A percentile compares a stretch with the other conserved stretches of the same genome.
Conservation (phyloP, 2,888 invertebrate genomes). For the Ethmia dodecea region DNA sequence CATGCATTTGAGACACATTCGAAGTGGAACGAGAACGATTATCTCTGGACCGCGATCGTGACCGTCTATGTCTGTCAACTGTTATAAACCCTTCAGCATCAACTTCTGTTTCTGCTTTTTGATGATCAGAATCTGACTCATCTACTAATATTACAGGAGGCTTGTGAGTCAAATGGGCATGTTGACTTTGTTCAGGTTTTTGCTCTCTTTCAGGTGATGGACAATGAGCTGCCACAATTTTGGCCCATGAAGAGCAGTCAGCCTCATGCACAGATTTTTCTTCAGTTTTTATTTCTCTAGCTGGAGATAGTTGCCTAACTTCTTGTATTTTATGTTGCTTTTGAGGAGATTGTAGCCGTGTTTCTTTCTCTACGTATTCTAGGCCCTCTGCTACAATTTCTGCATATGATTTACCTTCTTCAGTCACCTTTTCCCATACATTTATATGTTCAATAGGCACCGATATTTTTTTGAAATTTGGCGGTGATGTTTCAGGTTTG, state of each 20-base stretch:
- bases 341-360: conserved; percentile 16
- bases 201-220: conserved; percentile 46
- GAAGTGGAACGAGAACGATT: conserved; percentile 44
- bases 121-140: conserved; percentile 37
- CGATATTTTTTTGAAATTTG: conserved; percentile 11
- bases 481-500: conserved; percentile 15
- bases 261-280: conserved; percentile 13
- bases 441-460: conserved; percentile 34
- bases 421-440: conserved; percentile 68
- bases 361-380: conserved; percentile 23
- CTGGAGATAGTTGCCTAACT: conserved; percentile 8
- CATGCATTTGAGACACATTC: conserved; percentile 27
- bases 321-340: conserved; percentile 12
- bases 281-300: conserved; percentile 11
- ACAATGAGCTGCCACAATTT: conserved; percentile 53
- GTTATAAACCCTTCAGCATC: conserved; percentile 69
- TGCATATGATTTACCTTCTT: conserved; percentile 83
- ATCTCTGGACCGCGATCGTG: conserved; percentile 75
- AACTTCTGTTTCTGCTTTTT: conserved; percentile 38
- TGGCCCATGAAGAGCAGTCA: conserved; percentile 54
- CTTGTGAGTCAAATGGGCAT: conserved; percentile 23
- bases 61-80: conserved; percentile 64
- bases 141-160: conserved; percentile 58
- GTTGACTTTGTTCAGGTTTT: conserved; percentile 28
- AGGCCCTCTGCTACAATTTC: conserved; percentile 79